phyloP scores from a whole-genome alignment of 2,888 invertebrate genomes.

The Drosophila aldrichi region DNA sequence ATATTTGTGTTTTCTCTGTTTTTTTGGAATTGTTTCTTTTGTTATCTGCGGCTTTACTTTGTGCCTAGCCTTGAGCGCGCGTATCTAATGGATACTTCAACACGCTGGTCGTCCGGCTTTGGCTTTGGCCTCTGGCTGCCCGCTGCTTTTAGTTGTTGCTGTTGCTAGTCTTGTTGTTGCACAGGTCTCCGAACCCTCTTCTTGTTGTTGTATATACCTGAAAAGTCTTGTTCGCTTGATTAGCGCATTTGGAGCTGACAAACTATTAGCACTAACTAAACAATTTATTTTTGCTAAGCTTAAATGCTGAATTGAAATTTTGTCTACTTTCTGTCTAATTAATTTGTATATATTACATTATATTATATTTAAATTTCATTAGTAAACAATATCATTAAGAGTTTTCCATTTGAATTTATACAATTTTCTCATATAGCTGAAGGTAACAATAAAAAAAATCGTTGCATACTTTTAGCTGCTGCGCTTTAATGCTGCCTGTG shows the following conservation, averaged over 20 bases:
- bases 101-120: constrained; percentile 46
- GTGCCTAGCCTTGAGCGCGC: constrained; percentile 65
- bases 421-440: neutral
- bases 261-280: constrained; percentile 66
- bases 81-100: constrained; percentile 78
- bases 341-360: neutral
- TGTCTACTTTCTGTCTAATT: neutral
- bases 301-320: neutral
- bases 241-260: constrained; percentile 56
- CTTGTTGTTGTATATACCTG: constrained; percentile 17
- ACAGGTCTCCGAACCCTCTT: constrained; percentile 11
- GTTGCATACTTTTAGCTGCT: constrained; percentile 51
- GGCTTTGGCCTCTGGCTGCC: constrained; percentile 32
- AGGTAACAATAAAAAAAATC: neutral
- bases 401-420: neutral
- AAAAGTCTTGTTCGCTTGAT: constrained; percentile 50
- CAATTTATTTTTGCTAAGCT: constrained; percentile 34
- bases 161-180: constrained; percentile 6
- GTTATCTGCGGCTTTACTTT: constrained; percentile 64
- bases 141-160: constrained; percentile 8
- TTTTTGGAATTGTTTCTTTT: constrained; percentile 45
- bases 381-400: neutral
- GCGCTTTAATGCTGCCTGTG: constrained; percentile 2
- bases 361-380: neutral
- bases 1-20: constrained; percentile 15